A percentile compares a stretch with the other conserved stretches of the same genome.
phyloP scores from a whole-genome alignment of 2,888 invertebrate species.

The Pristionchus mayeri region DNA sequence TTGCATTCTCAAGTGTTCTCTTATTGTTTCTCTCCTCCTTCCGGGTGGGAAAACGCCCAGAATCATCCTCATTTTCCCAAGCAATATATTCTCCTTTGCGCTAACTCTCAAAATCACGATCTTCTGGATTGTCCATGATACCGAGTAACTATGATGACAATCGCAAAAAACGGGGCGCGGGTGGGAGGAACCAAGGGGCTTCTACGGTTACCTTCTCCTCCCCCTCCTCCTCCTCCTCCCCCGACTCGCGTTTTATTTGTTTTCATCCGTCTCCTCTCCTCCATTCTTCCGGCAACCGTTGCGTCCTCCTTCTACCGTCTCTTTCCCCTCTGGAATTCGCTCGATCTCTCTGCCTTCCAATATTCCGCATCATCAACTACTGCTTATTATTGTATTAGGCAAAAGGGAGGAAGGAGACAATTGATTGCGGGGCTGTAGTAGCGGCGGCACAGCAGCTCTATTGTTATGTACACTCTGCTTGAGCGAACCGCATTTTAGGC shows the following conservation, averaged over 20 bases:
- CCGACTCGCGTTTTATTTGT: conserved; percentile 22
- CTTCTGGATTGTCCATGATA: no score
- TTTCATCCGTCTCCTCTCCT: background rate
- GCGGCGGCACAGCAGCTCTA: background rate
- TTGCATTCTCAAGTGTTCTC: conserved; percentile 34
- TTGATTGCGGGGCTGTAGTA: background rate
- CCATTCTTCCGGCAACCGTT: background rate
- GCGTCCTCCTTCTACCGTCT: background rate
- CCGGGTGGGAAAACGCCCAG: background rate
- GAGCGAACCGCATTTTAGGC: no score
- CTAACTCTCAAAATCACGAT: no score
- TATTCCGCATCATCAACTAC: background rate
- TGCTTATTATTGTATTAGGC: conserved; percentile 30
- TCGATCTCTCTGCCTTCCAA: background rate
- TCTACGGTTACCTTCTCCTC: background rate
- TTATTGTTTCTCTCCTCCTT: conserved; percentile 25
- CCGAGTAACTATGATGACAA: no score
- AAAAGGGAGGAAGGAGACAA: background rate
- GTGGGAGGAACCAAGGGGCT: no score
- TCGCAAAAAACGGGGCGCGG: no score
- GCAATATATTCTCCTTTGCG: no score
- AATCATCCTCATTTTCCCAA: no score
- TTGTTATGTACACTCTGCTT: background rate
- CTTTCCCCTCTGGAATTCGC: background rate
- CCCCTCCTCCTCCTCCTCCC: background rate